A percentile compares a stretch with the other conserved stretches of the same genome.
phyloP scores from a whole-genome alignment of 2,888 invertebrate species.

The Trichopria drosophilae region DNA sequence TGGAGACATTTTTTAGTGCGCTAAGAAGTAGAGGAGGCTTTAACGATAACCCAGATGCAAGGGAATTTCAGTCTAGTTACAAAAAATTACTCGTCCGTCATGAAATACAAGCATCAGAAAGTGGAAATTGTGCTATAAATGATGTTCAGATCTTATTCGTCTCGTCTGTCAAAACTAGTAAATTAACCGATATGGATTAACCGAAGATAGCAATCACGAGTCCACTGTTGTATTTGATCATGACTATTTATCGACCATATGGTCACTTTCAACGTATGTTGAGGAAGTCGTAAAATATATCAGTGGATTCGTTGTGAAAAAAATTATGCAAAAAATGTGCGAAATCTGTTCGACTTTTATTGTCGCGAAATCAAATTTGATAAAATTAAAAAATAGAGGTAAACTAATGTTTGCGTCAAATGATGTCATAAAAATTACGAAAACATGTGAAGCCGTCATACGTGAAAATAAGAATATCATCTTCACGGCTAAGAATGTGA shows the following conservation, averaged over 20 bases:
- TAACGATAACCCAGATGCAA: slow-evolving; percentile 15
- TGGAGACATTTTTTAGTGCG: slow-evolving; percentile 19
- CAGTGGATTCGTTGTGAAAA: no score
- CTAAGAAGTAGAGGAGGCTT: slow-evolving; percentile 16
- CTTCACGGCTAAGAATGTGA: no score
- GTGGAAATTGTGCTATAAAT: slow-evolving; percentile 9
- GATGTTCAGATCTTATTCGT: slow-evolving; percentile 15
- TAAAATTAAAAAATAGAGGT: no score
- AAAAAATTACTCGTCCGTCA: slow-evolving; percentile 16
- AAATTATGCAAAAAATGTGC: no score
- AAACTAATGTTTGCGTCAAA: no score
- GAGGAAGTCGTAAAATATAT: no score
- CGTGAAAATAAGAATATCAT: no score
- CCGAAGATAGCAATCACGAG: neutral
- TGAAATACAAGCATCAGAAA: slow-evolving; percentile 16
- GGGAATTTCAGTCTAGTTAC: slow-evolving; percentile 11
- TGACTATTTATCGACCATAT: slow-evolving; percentile 12
- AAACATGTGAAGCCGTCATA: no score
- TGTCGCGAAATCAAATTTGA: no score
- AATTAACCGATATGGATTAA: neutral
- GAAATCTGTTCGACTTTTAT: no score
- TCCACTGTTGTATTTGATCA: slow-evolving; percentile 10
- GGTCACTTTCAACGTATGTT: no score
- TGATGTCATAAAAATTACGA: no score
- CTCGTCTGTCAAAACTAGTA: neutral